A percentile compares a stretch with the other conserved stretches of the same genome.
Conservation (phyloP, 2,113 vertebrate genomes). For the Fregata magnificens region DNA sequence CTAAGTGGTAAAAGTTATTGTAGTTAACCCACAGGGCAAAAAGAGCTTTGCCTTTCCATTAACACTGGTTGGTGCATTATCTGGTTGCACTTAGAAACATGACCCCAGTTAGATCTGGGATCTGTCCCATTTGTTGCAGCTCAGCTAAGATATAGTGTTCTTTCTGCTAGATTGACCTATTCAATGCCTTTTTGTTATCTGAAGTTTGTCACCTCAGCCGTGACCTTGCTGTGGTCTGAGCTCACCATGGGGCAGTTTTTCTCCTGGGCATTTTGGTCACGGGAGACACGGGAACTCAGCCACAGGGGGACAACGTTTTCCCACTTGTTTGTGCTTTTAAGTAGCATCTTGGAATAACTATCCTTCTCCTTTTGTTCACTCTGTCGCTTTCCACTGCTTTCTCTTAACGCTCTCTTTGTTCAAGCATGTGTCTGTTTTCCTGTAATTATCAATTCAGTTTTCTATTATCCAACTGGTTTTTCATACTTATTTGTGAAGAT, state of each 20-base stretch:
- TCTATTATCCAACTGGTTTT: neutral
- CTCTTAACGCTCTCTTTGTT: neutral
- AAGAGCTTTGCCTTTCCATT: conserved; percentile 29
- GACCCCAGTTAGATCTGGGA: conserved; percentile 12
- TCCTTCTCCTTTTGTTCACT: neutral
- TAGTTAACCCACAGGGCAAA: conserved; percentile 28
- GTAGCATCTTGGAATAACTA: neutral
- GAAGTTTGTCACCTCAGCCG: neutral
- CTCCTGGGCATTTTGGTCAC: neutral
- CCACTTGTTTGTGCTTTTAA: neutral
- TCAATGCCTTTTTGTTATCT: neutral
- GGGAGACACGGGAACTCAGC: neutral
- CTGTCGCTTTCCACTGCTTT: neutral
- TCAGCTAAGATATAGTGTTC: neutral
- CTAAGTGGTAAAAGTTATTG: conserved; percentile 32
- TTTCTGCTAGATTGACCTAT: neutral
- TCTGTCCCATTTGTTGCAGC: conserved; percentile 1
- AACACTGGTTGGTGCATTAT: conserved; percentile 15
- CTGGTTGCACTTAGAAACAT: conserved; percentile 11
- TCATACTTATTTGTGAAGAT: neutral
- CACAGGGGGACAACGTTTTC: neutral
- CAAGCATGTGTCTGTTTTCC: neutral
- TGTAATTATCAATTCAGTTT: neutral
- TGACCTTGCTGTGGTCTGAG: neutral
- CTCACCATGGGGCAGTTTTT: neutral